Conservation (phyloP, 2,888 invertebrate genomes). For the Brachynemurus nebulosus region DNA sequence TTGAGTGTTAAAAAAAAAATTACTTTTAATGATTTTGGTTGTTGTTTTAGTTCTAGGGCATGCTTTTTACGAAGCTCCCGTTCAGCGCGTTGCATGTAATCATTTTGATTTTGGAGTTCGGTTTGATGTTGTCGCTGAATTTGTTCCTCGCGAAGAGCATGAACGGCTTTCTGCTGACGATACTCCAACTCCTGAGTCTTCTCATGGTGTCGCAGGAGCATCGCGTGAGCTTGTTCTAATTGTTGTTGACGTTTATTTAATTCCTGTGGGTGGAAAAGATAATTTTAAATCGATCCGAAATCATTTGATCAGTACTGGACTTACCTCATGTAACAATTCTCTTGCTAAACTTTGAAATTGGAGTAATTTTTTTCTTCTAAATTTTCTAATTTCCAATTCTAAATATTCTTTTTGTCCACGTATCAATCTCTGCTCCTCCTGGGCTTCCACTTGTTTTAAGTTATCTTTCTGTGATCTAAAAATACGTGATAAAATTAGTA, state of each 20-base stretch:
- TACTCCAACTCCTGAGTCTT: constrained; percentile 93
- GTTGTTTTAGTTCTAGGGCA: constrained; percentile 91
- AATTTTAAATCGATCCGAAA: too few relatives aligned
- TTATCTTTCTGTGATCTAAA: constrained; percentile 76
- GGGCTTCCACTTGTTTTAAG: constrained; percentile 79
- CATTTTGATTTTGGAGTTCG: constrained; percentile 87
- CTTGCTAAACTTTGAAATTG: constrained; percentile 79
- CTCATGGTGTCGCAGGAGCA: constrained; percentile 92
- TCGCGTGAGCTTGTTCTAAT: constrained; percentile 85
- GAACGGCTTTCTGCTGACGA: constrained; percentile 88
- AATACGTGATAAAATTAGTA: constrained; percentile 9
- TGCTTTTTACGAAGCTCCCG: constrained; percentile 93
- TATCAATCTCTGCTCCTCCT: constrained; percentile 76
- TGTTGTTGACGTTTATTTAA: constrained; percentile 90
- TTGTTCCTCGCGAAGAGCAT: constrained; percentile 78
- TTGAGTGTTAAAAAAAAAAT: constrained; percentile 9
- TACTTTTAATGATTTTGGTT: constrained; percentile 96
- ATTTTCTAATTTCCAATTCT: constrained; percentile 84
- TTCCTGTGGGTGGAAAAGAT: too few relatives aligned
- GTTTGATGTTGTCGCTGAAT: constrained; percentile 82
- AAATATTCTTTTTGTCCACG: constrained; percentile 82
- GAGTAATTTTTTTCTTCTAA: constrained; percentile 78
- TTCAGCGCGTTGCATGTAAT: constrained; percentile 90
- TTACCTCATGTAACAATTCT: constrained; percentile 79
- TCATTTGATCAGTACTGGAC: too few relatives aligned